Evolutionary conservation across 64 coral and sea anemone species (phyloP).

Genomic region (Astreopora myriophthalma): DNA sequence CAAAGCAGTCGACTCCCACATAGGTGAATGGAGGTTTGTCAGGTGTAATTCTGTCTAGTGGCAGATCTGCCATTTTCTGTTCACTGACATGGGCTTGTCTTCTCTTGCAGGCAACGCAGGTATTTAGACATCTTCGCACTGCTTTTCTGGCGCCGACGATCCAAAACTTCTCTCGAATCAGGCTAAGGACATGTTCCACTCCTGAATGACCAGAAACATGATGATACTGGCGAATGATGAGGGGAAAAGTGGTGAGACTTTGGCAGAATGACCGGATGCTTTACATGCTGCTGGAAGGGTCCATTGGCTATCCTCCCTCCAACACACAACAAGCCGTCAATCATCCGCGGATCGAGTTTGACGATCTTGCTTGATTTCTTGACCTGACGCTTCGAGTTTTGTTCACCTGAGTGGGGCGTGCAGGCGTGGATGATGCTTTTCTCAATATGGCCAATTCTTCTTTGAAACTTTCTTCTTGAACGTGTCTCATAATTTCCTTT

Average conservation of each 20-base stretch:
- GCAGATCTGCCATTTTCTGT: too few species aligned
- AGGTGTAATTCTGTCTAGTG: too few species aligned
- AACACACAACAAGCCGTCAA: neutral
- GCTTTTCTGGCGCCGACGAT: too few species aligned
- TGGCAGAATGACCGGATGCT: neutral
- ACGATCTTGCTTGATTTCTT: neutral
- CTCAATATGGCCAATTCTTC: slow-evolving; percentile 16
- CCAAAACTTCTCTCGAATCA: too few species aligned
- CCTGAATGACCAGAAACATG: too few species aligned
- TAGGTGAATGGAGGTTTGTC: too few species aligned
- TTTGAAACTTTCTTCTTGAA: slow-evolving; percentile 10
- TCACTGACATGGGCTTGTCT: too few species aligned
- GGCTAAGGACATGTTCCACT: too few species aligned
- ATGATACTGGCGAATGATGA: neutral
- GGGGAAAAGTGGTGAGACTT: neutral
- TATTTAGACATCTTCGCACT: too few species aligned
- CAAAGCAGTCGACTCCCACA: too few species aligned
- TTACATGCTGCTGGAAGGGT: neutral
- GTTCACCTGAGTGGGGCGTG: neutral
- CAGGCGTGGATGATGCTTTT: neutral
- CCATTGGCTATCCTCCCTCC: neutral
- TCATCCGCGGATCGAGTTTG: neutral
- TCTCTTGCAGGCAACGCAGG: too few species aligned
- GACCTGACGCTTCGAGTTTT: neutral
- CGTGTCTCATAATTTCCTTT: neutral